phyloP scores from a whole-genome alignment of 2,113 vertebrate species.

The Arothron firmamentum region DNA sequence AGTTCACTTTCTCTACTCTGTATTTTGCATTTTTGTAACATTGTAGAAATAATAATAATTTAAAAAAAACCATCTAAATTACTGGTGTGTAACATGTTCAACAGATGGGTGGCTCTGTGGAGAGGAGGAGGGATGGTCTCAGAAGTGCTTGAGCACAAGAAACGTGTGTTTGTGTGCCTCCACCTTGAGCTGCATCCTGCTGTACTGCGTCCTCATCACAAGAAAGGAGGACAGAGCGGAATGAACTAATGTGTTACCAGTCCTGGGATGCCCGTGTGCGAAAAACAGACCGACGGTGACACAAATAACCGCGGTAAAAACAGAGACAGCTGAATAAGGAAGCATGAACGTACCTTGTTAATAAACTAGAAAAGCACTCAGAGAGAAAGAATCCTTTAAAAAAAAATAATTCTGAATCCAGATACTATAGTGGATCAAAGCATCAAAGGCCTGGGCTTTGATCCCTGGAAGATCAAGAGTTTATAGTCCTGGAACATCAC shows the following conservation, averaged over 20 bases:
- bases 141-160: not conserved
- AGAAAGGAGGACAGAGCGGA: constrained; percentile 19
- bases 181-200: constrained; percentile 6
- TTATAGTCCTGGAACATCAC: no score
- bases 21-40: constrained; percentile 1
- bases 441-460: no score
- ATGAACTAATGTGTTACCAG: constrained; percentile 6
- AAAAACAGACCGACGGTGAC: not conserved
- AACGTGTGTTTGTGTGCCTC: constrained; percentile 7
- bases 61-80: not conserved
- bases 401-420: no score
- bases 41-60: no score
- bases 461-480: no score
- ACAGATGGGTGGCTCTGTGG: constrained; percentile 41
- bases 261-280: not conserved
- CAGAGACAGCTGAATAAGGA: constrained; percentile 4
- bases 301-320: not conserved
- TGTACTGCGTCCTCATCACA: constrained; percentile 13
- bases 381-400: no score
- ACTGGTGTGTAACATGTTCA: constrained; percentile 21
- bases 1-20: not conserved
- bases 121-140: constrained; percentile 4
- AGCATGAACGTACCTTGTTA: no score
- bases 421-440: no score
- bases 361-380: no score